A percentile compares a stretch with the other conserved stretches of the same genome.
Evolutionary conservation across 2,888 invertebrate species (phyloP).

Genomic region (Brassicogethes aeneus): DNA sequence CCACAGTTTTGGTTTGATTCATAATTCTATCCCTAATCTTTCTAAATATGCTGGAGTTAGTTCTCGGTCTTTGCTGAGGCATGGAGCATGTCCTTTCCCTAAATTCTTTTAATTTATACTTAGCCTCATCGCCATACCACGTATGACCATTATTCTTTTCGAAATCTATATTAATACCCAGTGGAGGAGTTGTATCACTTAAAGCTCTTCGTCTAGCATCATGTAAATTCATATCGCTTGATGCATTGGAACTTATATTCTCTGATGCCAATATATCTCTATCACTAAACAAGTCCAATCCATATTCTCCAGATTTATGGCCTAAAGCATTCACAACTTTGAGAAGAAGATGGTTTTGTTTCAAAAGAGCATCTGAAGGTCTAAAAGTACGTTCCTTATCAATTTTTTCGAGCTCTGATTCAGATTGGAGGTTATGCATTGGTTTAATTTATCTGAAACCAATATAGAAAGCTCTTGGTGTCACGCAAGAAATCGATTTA

Average conservation of each 20-base stretch:
- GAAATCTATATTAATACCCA: constrained; percentile 33
- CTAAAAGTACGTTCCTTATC: constrained; percentile 68
- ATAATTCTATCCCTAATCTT: too few relatives aligned
- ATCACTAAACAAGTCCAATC: constrained; percentile 63
- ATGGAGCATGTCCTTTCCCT: constrained; percentile 20
- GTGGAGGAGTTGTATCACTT: constrained; percentile 46
- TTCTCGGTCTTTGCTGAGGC: too few relatives aligned
- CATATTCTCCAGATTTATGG: constrained; percentile 44
- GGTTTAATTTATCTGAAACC: too few relatives aligned
- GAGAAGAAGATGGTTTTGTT: constrained; percentile 66
- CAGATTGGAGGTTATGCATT: constrained; percentile 61
- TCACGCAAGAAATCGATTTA: too few relatives aligned
- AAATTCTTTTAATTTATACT: constrained; percentile 49
- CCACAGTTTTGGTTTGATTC: too few relatives aligned
- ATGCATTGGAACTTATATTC: constrained; percentile 45
- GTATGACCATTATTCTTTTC: constrained; percentile 45
- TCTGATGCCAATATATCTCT: constrained; percentile 67
- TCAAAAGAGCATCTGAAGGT: constrained; percentile 58
- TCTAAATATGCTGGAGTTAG: too few relatives aligned
- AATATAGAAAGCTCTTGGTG: too few relatives aligned
- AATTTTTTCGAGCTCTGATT: constrained; percentile 65
- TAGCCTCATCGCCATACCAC: constrained; percentile 60
- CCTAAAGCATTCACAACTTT: constrained; percentile 72
- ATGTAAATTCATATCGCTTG: too few relatives aligned
- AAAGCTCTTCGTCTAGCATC: constrained; percentile 46